Evolutionary conservation across 2,888 invertebrate species (phyloP).

Genomic region (Apocheima hispidaria): DNA sequence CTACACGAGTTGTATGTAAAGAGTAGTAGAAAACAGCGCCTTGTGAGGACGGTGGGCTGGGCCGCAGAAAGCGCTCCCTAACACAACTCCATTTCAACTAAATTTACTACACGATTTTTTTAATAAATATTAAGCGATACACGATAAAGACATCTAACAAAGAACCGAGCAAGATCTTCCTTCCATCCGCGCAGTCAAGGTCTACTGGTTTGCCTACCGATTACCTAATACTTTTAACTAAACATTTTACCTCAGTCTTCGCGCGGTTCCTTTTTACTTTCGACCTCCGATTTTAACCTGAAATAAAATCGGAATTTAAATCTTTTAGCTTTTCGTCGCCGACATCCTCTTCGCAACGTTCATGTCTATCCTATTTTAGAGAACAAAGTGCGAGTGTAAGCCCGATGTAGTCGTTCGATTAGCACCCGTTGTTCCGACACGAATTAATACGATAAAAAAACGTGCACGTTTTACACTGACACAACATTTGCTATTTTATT

Average conservation of each 20-base stretch:
- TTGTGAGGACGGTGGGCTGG: slow-evolving; percentile 6
- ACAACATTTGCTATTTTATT: slow-evolving; percentile 11
- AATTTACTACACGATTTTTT: not conserved
- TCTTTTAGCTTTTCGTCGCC: slow-evolving; percentile 47
- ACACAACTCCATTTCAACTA: not conserved
- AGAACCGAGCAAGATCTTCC: slow-evolving; percentile 21
- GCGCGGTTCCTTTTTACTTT: slow-evolving; percentile 59
- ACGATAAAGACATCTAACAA: slow-evolving; percentile 10
- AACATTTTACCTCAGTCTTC: slow-evolving; percentile 62
- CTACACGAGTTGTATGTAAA: slow-evolving; percentile 3
- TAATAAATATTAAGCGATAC: slow-evolving; percentile 3
- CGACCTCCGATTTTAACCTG: slow-evolving; percentile 75
- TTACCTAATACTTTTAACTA: slow-evolving; percentile 16
- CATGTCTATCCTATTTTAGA: not conserved
- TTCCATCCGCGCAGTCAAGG: slow-evolving; percentile 10
- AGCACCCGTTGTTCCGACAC: not conserved
- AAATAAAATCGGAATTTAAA: slow-evolving; percentile 73
- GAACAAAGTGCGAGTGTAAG: not conserved
- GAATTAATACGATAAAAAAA: not conserved
- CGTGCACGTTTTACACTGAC: not conserved
- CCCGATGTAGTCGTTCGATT: not conserved
- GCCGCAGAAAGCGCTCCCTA: not conserved
- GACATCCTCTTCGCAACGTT: slow-evolving; percentile 13
- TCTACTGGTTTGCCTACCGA: not conserved
- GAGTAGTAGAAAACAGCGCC: slow-evolving; percentile 19